These are phyloP conservation scores for Salvelinus sp. DNA, from an alignment of 2,113 vertebrate species.

Conservation along the genomic window DNA sequence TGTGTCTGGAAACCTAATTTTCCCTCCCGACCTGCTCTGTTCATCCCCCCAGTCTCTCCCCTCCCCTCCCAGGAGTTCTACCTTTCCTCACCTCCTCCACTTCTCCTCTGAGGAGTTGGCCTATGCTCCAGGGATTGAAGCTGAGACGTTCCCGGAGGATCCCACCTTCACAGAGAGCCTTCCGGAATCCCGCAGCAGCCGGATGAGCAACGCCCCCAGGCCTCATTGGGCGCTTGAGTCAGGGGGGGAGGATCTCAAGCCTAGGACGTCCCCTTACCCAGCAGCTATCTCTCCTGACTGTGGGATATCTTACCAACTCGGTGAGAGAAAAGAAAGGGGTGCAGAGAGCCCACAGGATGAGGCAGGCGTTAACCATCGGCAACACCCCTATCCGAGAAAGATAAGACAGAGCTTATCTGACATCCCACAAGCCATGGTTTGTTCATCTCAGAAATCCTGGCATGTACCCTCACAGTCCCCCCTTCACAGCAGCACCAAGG, in stretches of 20 bases:
- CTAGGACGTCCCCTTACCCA: constrained; percentile 33
- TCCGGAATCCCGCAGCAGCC: constrained; percentile 26
- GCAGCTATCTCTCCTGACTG: constrained; percentile 23
- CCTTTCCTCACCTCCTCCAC: constrained; percentile 20
- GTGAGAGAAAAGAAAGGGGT: not conserved
- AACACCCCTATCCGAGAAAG: constrained; percentile 12
- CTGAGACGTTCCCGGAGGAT: constrained; percentile 60
- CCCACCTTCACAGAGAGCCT: constrained; percentile 46
- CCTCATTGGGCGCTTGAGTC: not conserved
- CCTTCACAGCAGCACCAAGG: not conserved
- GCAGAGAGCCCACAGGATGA: not conserved
- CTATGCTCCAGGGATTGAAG: constrained; percentile 33
- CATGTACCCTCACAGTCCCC: not conserved
- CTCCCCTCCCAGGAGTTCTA: not conserved
- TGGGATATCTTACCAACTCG: not conserved
- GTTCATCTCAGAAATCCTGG: not conserved
- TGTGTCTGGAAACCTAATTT: not conserved
- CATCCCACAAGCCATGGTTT: not conserved
- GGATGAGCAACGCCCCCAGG: constrained; percentile 23
- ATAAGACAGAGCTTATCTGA: constrained; percentile 6
- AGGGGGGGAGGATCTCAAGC: constrained; percentile 6
- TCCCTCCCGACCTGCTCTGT: accelerated
- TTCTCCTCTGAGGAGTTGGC: constrained; percentile 36
- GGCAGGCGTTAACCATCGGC: not conserved
- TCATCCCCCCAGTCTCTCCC: constrained; percentile 11